phyloP scores from a whole-genome alignment of 2,888 invertebrate species.

The Tricholauxania praeusta region DNA sequence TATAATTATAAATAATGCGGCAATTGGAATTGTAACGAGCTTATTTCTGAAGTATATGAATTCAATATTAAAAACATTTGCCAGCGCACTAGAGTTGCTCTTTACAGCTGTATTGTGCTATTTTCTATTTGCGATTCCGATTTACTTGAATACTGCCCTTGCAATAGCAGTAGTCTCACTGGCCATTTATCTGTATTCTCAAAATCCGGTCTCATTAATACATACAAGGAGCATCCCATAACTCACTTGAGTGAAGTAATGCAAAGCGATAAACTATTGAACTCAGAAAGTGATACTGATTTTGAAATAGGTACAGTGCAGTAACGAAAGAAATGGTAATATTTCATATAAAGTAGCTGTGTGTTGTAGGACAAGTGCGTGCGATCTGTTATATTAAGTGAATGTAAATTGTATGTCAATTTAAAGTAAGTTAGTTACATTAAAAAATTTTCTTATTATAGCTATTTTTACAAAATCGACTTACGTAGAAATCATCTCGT shows the following conservation, averaged over 20 bases:
- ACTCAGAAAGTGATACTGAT: conserved; percentile 58
- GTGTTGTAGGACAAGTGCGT: too few relatives aligned
- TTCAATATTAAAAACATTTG: conserved; percentile 95
- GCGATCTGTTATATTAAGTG: too few relatives aligned
- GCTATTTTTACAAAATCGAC: too few relatives aligned
- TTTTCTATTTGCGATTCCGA: conserved; percentile 85
- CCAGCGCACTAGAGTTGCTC: conserved; percentile 90
- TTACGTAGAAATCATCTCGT: too few relatives aligned
- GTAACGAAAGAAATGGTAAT: conserved; percentile 9
- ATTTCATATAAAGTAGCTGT: not conserved
- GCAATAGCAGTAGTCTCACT: conserved; percentile 86
- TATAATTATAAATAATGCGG: conserved; percentile 89
- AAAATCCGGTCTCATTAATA: conserved; percentile 86
- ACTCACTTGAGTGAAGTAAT: conserved; percentile 49
- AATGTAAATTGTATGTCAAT: too few relatives aligned
- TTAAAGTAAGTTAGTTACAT: too few relatives aligned
- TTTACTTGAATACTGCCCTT: conserved; percentile 83
- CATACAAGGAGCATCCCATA: conserved; percentile 61
- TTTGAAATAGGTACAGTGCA: conserved; percentile 63
- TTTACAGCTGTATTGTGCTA: conserved; percentile 92
- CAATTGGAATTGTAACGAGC: conserved; percentile 93
- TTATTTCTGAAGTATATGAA: conserved; percentile 93
- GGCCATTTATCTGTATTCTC: conserved; percentile 88
- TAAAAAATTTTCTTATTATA: too few relatives aligned
- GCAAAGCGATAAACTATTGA: conserved; percentile 54